Evolutionary conservation across 2,888 invertebrate species (phyloP), one percentile per base, ranked within the genome.

Genomic region (Cephus rjabovi): DNA sequence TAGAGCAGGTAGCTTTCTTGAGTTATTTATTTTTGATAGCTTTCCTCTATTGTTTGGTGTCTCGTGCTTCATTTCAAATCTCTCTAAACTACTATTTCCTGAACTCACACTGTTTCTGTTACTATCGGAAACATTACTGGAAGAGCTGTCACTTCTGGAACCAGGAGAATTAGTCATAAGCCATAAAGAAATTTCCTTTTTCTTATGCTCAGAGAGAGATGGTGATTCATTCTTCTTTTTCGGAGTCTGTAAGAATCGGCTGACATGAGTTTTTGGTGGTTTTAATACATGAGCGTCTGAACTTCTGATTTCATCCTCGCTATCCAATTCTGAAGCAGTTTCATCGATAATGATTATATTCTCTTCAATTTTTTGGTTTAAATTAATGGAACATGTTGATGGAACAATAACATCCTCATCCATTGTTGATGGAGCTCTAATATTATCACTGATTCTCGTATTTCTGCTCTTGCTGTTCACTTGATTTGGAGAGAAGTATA

Each of bases 21-120:
- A 34, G 31, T n/a, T 75, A 12, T 70, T 75, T 37, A 34, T 34
- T 30, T 80, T 85, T 1, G 78, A 79, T 68, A 89, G 81, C 81
- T 83, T 90, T 1, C 81, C 88, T 40, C 91, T 88, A 81, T 91
- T 91, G 81, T 91, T 91, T 12, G 91, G 91, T 12, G 91, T 91
- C 82, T 91, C 91, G 81, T 89, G 88, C 76, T 88, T 85, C 80
- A 86, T 74, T 74, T 91, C 91, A 6, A 91, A 82, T 78, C 91
- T 86, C 56, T 91, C 91, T 75, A 91, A 83, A 77, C 91, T 91
- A 69, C 91, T 91, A 73, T 91, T 89, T 9, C 91, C 91, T 56
- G 90, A 91, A 74, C 86, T 88, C 34, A 81, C 31, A 77, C 87
- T 87, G 76, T 85, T 84, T 76, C 77, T 85, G 34, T 83, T 86